Conservation (phyloP, 1,140 invertebrate genomes). For the Zaprionus ghesquierei region DNA sequence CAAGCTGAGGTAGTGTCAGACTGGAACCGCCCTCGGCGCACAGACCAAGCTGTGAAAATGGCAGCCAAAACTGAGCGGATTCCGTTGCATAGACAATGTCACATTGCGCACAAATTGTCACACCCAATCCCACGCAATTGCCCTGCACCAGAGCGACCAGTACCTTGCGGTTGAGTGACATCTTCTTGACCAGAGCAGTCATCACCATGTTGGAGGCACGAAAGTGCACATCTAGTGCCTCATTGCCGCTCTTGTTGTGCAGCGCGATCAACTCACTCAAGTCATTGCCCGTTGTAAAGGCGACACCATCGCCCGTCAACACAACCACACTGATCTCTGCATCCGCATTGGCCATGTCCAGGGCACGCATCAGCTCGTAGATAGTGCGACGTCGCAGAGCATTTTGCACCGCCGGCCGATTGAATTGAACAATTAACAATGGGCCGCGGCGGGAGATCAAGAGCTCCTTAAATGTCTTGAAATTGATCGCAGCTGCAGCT, state of each 20-base stretch:
- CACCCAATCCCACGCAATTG: slow-evolving; percentile 95
- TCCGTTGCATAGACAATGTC: slow-evolving; percentile 95
- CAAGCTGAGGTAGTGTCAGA: slow-evolving; percentile 91
- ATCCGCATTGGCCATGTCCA: slow-evolving; percentile 53
- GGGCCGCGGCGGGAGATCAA: slow-evolving; percentile 33
- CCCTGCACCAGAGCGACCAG: slow-evolving; percentile 95
- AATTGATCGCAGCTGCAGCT: slow-evolving; percentile 21
- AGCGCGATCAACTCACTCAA: slow-evolving; percentile 81
- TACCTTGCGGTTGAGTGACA: slow-evolving; percentile 95
- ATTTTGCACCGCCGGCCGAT: slow-evolving; percentile 90
- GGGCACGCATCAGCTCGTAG: slow-evolving; percentile 58
- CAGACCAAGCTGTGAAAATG: slow-evolving; percentile 91
- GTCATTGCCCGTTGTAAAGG: slow-evolving; percentile 95
- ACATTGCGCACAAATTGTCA: slow-evolving; percentile 92
- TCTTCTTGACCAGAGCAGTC: slow-evolving; percentile 88
- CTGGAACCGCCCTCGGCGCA: slow-evolving; percentile 93
- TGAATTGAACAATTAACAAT: slow-evolving; percentile 86
- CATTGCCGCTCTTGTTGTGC: slow-evolving; percentile 8
- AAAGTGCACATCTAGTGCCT: slow-evolving; percentile 52
- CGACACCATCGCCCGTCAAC: slow-evolving; percentile 86
- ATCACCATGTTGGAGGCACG: slow-evolving; percentile 68
- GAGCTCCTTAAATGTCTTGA: slow-evolving; percentile 56
- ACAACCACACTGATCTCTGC: slow-evolving; percentile 48
- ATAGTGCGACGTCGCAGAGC: slow-evolving; percentile 85
- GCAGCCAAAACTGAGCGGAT: slow-evolving; percentile 92